Evolutionary conservation across 92 coral and sea anemone species (phyloP), one percentile per base, ranked within the genome.

Genomic region (Micromussa lordhowensis): DNA sequence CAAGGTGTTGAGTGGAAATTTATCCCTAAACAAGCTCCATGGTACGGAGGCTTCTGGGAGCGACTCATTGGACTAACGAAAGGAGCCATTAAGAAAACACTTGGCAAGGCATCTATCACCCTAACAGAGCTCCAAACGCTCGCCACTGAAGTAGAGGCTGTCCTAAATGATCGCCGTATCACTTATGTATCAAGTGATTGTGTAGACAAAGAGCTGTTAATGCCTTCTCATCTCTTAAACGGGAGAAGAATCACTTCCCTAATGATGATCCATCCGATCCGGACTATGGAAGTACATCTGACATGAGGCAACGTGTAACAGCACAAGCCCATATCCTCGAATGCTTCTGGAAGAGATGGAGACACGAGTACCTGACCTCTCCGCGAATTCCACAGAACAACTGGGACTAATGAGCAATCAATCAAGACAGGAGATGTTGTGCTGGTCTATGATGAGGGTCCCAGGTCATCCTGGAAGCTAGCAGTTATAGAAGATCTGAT

Each of bases 41-140:
- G 91, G 94, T 84, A 85, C 15, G 92, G 92, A 24, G 92, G 92
- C 40, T 92, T 92, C 68, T 92, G 90, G 92, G 94, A 85, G 48
- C 54, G 94, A 16, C 85, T 92, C 2, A 53, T 92, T 15, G 92
- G 90, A 28, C 74, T 88, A 6, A 88, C 88, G 8, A 92, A 92
- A 44, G 34, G 64, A 28, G 13, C 94, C 77, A 49, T 92, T 68
- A n/a, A n/a, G n/a, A n/a, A n/a, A n/a, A 86, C 82, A 14, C 72
- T 92, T 8, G 92, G 94, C 48, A 58, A 17, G 24, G 89, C 89
- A 85, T 76, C 68, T 36, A 59, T 90, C 26, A 90, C 49, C 49
- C 86, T 85, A 24, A 70, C 69, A 9, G 89, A 84, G 35, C 90
- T 90, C 3, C 93, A 90, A 40, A 85, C 93, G 19, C 74, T 90